A percentile compares a stretch with the other conserved stretches of the same genome.
These are phyloP conservation scores for Guaruba guarouba DNA, from an alignment of 2,113 vertebrate genomes.

Conservation along the genomic window DNA sequence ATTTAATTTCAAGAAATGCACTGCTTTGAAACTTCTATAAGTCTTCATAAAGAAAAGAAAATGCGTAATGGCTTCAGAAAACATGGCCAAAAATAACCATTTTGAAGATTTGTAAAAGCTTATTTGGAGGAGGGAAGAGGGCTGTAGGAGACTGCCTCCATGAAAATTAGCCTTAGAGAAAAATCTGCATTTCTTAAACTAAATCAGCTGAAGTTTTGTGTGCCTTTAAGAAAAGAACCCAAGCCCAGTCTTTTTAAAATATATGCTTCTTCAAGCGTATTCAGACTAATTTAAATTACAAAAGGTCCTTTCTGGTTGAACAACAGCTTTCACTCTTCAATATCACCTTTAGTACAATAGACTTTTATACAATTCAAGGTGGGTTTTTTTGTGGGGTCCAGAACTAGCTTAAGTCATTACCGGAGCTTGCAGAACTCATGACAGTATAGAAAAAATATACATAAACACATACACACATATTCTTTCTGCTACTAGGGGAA, in stretches of 20 bases:
- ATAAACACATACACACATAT: not conserved
- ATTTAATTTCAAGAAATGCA: not conserved
- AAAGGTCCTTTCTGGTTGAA: not conserved
- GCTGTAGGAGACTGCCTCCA: not conserved
- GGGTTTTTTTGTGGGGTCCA: not conserved
- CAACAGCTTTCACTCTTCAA: not conserved
- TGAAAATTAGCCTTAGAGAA: conserved; percentile 9
- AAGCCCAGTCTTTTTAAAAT: not conserved
- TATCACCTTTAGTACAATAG: not conserved
- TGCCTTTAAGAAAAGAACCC: not conserved
- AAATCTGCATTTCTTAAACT: not conserved
- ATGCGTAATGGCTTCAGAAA: not conserved
- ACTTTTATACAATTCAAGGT: not conserved
- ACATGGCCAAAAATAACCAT: not conserved
- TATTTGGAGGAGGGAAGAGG: not conserved
- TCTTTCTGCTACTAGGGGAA: not conserved
- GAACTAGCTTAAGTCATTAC: not conserved
- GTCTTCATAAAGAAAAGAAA: not conserved
- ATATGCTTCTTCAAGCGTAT: not conserved
- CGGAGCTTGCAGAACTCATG: not conserved
- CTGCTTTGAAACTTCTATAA: not conserved
- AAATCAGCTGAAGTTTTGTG: not conserved
- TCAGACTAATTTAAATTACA: conserved; percentile 36
- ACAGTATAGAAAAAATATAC: not conserved
- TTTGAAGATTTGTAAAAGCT: not conserved